phyloP scores from a whole-genome alignment of 2,797 vertebrate species.

The Manis javanica region DNA sequence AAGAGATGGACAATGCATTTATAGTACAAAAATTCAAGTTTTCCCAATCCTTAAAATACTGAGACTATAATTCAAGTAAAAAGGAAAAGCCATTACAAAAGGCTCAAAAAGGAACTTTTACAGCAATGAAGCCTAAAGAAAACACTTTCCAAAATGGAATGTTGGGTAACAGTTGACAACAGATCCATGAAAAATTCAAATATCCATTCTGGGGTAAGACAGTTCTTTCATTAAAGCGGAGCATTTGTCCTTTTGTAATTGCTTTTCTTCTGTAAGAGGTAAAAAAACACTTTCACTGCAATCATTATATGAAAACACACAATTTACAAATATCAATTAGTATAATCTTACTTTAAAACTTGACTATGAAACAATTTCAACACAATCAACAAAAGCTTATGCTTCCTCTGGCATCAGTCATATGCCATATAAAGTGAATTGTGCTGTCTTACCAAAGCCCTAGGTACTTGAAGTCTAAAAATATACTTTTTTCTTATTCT shows the following conservation, averaged over 20 bases:
- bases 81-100: conserved; percentile 60
- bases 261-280: background rate
- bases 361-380: conserved; percentile 67
- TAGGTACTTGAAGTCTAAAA: conserved; percentile 44
- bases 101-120: conserved; percentile 50
- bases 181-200: conserved; percentile 48
- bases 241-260: conserved; percentile 11
- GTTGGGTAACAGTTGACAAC: conserved; percentile 5
- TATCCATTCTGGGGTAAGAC: background rate
- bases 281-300: conserved; percentile 11
- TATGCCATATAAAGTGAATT: conserved; percentile 50
- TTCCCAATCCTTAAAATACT: conserved; percentile 60
- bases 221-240: conserved; percentile 45
- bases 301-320: conserved; percentile 43
- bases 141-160: conserved; percentile 53
- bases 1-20: conserved; percentile 71
- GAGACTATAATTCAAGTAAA: conserved; percentile 70
- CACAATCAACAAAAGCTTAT: conserved; percentile 41
- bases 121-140: conserved; percentile 49
- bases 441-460: conserved; percentile 57
- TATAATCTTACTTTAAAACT: conserved; percentile 63
- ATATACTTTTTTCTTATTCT: conserved; percentile 58
- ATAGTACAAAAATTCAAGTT: conserved; percentile 70
- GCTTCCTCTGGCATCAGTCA: background rate
- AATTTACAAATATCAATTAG: conserved; percentile 8